These are phyloP conservation scores for Globicephala melas DNA, from an alignment of 2,113 vertebrate species.

Conservation along the genomic window DNA sequence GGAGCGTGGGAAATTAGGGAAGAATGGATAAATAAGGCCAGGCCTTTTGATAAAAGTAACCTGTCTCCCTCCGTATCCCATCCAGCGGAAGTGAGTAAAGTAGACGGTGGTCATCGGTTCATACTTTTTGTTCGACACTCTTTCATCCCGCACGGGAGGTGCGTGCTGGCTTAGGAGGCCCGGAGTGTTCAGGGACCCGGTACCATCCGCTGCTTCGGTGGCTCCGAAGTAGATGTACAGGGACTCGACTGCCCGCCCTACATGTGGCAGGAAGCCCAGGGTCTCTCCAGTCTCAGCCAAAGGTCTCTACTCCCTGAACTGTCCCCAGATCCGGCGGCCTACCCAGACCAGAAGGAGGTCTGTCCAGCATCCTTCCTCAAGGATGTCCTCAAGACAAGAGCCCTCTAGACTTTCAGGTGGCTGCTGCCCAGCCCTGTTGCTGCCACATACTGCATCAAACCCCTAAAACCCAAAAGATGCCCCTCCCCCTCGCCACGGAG, in stretches of 20 bases:
- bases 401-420: neutral
- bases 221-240: neutral
- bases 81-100: neutral
- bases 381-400: neutral
- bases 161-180: neutral
- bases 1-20: neutral
- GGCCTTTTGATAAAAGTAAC: neutral
- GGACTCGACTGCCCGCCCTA: neutral
- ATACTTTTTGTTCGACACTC: neutral
- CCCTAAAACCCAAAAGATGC: neutral
- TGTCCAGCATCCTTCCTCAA: neutral
- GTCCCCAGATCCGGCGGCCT: neutral
- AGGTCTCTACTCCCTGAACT: neutral
- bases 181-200: neutral
- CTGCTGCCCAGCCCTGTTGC: neutral
- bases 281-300: neutral
- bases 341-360: neutral
- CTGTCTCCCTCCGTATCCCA: neutral
- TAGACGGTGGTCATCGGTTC: neutral
- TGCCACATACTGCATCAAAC: neutral
- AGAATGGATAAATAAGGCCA: neutral
- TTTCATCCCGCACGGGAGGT: neutral
- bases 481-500: accelerated
- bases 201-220: neutral
- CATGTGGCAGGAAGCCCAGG: neutral